Evolutionary conservation across 2,888 invertebrate species (phyloP), one percentile per base, ranked within the genome.

Genomic region (Galerucella pusilla): DNA sequence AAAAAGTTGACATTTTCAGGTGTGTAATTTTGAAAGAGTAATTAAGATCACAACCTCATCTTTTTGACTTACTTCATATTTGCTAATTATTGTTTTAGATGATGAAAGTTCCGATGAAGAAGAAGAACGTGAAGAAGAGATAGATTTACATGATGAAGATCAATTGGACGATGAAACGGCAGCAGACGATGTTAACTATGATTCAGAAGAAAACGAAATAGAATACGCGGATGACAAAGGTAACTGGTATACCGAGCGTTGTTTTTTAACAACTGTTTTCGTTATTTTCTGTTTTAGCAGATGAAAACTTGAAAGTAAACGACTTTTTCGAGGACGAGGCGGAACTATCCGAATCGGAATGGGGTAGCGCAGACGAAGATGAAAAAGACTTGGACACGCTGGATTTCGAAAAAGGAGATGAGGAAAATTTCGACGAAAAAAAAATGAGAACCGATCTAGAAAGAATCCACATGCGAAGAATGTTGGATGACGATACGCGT

Each of bases 251-350:
- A 35, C 35, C 6, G 35, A 35, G 35, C 35, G 6, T 35, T 35
- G 35, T 35, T 35, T 35, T 35, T 11, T 10, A 64, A 73, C 65
- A 35, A 77, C 73, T 68, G 68, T 78, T 45, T 35, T 35, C 35
- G 3, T 60, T 16, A 54, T 69, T 63, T 76, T 42, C 25, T 71
- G 60, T 77, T 74, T 16, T 68, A 74, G 75, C 42, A 68, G 57
- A 63, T 25, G 28, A 57, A 45, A 20, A 16, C 14, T 5, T 79
- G 7, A 90, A 91, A 68, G 90, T 90, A 0, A 87, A 89, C 0
- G 94, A 94, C 68, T 98, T 96, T 89, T 90, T 97, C 71, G 97
- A 98, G 80, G 91, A 93, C 57, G 97, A 98, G 88, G 97, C 97
- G 0, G 97, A 97, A 84, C 87, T 98, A 49, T 96, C 96, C 0